Evolutionary conservation across 2,113 vertebrate genomes (phyloP).

Genomic region (Edolisoma coerulescens): DNA sequence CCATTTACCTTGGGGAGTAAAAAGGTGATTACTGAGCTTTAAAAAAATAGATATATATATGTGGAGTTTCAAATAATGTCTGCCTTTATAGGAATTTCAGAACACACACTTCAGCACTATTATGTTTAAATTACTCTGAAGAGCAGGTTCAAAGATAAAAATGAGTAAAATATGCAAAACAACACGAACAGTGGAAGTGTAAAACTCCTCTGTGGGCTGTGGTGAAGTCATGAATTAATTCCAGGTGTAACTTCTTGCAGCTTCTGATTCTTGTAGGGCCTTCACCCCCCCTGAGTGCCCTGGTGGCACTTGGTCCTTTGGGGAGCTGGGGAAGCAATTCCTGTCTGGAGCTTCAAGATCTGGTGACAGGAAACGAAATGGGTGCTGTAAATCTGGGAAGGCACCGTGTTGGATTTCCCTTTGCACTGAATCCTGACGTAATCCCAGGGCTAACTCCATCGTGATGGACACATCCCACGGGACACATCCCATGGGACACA

Average conservation of each 20-base stretch:
- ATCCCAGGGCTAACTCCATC: not conserved
- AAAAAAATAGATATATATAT: not conserved
- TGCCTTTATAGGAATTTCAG: not conserved
- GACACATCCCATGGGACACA: not conserved
- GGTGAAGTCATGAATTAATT: not conserved
- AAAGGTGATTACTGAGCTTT: not conserved
- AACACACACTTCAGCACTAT: not conserved
- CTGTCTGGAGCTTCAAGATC: not conserved
- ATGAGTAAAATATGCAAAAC: not conserved
- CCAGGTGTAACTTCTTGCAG: not conserved
- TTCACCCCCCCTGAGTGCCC: too few relatives aligned
- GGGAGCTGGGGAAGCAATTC: not conserved
- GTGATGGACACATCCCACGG: not conserved
- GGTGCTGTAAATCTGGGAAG: not conserved
- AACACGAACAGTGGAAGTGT: not conserved
- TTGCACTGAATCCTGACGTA: rapidly evolving
- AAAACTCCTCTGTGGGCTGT: not conserved
- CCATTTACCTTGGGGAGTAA: not conserved
- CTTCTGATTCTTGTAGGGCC: not conserved
- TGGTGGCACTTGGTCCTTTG: not conserved
- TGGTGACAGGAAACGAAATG: not conserved
- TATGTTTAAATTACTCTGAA: not conserved
- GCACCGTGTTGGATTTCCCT: not conserved
- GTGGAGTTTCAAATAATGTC: not conserved
- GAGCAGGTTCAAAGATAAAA: not conserved